These are phyloP conservation scores for Spilosoma lubricipeda DNA, from an alignment of 2,888 invertebrate genomes.

Conservation along the genomic window DNA sequence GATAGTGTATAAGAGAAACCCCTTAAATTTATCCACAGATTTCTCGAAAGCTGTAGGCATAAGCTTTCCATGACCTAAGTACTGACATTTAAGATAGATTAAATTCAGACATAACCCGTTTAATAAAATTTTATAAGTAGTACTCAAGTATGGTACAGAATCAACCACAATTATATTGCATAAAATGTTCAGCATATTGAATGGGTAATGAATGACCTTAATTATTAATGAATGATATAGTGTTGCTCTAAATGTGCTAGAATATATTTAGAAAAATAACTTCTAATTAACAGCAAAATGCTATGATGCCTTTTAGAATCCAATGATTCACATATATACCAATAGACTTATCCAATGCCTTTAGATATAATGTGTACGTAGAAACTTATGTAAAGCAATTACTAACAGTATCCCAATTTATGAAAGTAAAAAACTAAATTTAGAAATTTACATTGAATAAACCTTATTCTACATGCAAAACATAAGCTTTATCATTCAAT, in stretches of 20 bases:
- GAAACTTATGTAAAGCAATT: neutral
- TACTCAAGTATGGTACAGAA: neutral
- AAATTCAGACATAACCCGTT: too few relatives aligned
- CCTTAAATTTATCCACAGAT: too few relatives aligned
- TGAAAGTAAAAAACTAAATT: neutral
- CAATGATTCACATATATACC: slow-evolving; percentile 23
- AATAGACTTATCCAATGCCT: slow-evolving; percentile 24
- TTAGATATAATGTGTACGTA: slow-evolving; percentile 18
- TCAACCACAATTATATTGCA: neutral
- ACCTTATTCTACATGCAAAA: neutral
- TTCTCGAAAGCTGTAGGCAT: too few relatives aligned
- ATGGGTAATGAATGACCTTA: neutral
- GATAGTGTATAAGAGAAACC: too few relatives aligned
- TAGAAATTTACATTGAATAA: neutral
- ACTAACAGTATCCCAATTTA: neutral
- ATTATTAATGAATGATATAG: neutral
- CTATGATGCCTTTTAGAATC: slow-evolving; percentile 35
- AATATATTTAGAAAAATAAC: slow-evolving; percentile 11
- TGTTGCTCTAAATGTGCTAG: neutral
- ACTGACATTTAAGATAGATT: too few relatives aligned
- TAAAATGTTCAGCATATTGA: neutral
- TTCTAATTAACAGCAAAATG: slow-evolving; percentile 19
- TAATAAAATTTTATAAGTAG: too few relatives aligned
- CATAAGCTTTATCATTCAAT: neutral
- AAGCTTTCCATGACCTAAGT: too few relatives aligned